Evolutionary conservation across 1,140 invertebrate genomes (phyloP).

Genomic region (Caenorhabditis latens): DNA sequence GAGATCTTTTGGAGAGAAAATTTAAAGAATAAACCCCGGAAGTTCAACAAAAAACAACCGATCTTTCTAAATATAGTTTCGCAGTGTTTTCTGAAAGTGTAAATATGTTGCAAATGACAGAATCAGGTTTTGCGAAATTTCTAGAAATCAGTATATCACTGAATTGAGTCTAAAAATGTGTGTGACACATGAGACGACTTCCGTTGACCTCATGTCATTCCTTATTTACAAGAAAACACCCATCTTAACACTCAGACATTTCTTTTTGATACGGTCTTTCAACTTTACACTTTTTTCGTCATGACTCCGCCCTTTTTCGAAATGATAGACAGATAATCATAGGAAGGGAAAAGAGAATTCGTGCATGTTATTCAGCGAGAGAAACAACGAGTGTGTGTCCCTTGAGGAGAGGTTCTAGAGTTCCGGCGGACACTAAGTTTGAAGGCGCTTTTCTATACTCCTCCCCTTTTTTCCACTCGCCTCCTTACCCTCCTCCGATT

Average conservation of each 20-base stretch:
- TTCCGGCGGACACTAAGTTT: constrained; percentile 42
- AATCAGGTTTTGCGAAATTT: too few relatives aligned
- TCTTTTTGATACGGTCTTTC: neutral
- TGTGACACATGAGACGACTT: neutral
- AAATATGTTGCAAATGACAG: too few relatives aligned
- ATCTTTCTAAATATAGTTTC: too few relatives aligned
- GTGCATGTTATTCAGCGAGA: constrained; percentile 26
- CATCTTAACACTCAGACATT: neutral
- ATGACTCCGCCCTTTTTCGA: neutral
- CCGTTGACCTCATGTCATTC: neutral
- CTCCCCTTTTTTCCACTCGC: neutral
- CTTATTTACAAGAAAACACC: constrained; percentile 42
- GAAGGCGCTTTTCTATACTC: constrained; percentile 16
- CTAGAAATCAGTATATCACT: too few relatives aligned
- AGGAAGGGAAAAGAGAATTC: constrained; percentile 17
- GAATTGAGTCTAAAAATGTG: neutral
- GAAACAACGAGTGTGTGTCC: constrained; percentile 1
- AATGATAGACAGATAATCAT: neutral
- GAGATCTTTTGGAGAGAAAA: too few relatives aligned
- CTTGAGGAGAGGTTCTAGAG: constrained; percentile 33
- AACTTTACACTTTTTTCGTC: constrained; percentile 47
- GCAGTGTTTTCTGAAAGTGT: too few relatives aligned
- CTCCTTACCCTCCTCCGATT: neutral
- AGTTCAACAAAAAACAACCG: too few relatives aligned
- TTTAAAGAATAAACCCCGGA: too few relatives aligned